phyloP scores from a whole-genome alignment of 2,113 vertebrate genomes.

The Epinephelus fuscoguttatus region DNA sequence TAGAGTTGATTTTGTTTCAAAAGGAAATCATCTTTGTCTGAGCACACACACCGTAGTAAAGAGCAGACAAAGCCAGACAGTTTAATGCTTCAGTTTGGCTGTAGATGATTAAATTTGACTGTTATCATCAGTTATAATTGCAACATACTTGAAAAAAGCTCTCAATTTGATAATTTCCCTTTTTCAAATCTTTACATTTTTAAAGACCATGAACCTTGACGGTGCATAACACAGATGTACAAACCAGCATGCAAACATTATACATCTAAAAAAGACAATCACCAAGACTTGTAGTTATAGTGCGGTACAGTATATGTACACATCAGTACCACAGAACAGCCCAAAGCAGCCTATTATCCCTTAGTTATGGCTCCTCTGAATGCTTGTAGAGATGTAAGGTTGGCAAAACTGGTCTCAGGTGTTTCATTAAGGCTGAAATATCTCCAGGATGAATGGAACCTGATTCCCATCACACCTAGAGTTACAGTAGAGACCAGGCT shows the following conservation, averaged over 20 bases:
- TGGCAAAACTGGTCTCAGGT: slow-evolving; percentile 55
- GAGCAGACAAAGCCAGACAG: background rate
- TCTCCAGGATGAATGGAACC: slow-evolving; percentile 40
- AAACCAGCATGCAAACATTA: background rate
- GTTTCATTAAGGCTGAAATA: slow-evolving; percentile 65
- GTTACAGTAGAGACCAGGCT: background rate
- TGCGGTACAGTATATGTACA: background rate
- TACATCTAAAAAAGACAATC: background rate
- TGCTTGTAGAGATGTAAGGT: slow-evolving; percentile 19
- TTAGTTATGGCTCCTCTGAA: slow-evolving; percentile 19
- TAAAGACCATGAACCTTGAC: background rate
- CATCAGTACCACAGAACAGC: background rate
- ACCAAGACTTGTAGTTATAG: background rate
- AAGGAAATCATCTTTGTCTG: background rate
- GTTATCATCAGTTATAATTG: background rate
- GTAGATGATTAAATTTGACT: background rate
- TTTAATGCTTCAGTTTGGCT: background rate
- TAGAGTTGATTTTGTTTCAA: background rate
- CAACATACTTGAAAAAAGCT: background rate
- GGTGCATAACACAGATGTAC: background rate
- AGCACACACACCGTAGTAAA: background rate
- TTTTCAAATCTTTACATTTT: background rate
- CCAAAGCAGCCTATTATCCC: slow-evolving; percentile 26
- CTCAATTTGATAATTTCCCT: background rate
- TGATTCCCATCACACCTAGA: slow-evolving; percentile 16